Percentiles rank a stretch among this genome's conserved stretches.
Conservation (phyloP, 1,140 invertebrate genomes). For the Brachionus koreanus region DNA sequence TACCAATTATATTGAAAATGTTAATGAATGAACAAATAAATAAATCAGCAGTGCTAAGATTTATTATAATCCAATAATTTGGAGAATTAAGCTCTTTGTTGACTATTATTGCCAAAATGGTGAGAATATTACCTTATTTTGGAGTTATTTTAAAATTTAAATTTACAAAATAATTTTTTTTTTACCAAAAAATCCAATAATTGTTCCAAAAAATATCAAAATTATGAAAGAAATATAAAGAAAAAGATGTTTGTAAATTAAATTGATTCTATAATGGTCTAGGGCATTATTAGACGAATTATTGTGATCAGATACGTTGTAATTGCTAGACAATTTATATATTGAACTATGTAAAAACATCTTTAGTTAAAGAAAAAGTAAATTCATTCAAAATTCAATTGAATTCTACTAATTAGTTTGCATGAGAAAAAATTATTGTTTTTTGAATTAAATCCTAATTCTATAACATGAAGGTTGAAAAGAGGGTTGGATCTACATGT, state of each 20-base stretch:
- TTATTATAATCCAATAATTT: conserved; percentile 15
- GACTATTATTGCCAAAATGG: conserved; percentile 2
- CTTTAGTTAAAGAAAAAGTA: background rate
- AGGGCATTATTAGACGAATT: background rate
- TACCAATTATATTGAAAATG: conserved; percentile 26
- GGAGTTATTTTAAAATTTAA: background rate
- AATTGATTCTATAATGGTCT: background rate
- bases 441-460: too few relatives aligned
- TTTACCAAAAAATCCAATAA: background rate
- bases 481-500: too few relatives aligned
- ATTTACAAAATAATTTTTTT: background rate
- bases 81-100: background rate
- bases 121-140: background rate
- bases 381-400: too few relatives aligned
- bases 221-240: background rate
- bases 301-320: background rate
- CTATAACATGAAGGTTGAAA: too few relatives aligned
- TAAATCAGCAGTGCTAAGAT: background rate
- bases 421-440: too few relatives aligned
- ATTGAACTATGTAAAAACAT: background rate
- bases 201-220: background rate
- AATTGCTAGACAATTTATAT: background rate
- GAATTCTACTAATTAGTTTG: too few relatives aligned
- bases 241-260: background rate
- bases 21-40: conserved; percentile 23